A percentile compares a stretch with the other conserved stretches of the same genome.
These are phyloP conservation scores for Agriopis aurantiaria DNA, from an alignment of 2,888 invertebrate genomes.

Conservation along the genomic window DNA sequence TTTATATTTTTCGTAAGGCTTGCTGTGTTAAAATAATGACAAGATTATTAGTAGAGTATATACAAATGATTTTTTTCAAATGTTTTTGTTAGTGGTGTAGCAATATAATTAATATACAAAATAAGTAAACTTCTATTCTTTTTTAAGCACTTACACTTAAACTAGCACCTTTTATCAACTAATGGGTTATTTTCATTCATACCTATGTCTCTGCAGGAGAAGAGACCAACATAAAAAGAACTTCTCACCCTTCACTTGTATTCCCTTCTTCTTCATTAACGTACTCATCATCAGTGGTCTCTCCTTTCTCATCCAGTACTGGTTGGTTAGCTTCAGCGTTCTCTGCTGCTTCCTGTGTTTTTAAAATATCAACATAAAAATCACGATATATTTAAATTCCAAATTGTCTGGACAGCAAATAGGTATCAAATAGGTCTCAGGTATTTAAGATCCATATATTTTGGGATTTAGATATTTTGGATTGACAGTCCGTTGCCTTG, in stretches of 20 bases:
- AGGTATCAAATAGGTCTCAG: no score
- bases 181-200: no score
- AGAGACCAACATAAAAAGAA: neutral
- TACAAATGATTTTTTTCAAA: neutral
- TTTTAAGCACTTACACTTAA: no score
- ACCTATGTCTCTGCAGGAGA: no score
- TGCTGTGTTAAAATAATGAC: conserved; percentile 58
- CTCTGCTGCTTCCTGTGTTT: conserved; percentile 67
- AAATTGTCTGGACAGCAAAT: no score
- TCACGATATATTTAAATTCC: no score
- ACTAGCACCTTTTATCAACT: neutral
- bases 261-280: conserved; percentile 89
- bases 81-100: no score
- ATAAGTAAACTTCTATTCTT: no score
- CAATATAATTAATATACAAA: no score
- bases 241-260: conserved; percentile 87
- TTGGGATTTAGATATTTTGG: no score
- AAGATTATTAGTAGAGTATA: conserved; percentile 9
- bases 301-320: conserved; percentile 84
- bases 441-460: no score
- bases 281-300: conserved; percentile 88
- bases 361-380: neutral
- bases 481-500: no score
- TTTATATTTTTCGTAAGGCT: conserved; percentile 76
- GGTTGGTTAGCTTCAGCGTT: conserved; percentile 77